Percentiles rank a stretch among this genome's conserved stretches.
Evolutionary conservation across 2,797 vertebrate genomes (phyloP).

Genomic region (Chanos chanos): DNA sequence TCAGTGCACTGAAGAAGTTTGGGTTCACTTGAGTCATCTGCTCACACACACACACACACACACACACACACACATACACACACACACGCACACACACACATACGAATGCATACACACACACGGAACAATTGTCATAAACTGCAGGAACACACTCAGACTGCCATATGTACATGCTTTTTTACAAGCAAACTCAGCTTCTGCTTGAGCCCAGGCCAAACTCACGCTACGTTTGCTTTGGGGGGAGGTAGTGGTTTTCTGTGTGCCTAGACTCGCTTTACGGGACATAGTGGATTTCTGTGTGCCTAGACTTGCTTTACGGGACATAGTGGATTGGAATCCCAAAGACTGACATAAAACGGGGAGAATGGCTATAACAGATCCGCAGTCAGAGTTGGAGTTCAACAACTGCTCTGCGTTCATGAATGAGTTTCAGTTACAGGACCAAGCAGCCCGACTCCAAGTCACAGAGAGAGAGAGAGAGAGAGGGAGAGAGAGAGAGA

Average conservation of each 20-base stretch:
- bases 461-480: constrained; percentile 5
- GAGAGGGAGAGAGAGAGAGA: constrained; percentile 2
- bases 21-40: constrained; percentile 89
- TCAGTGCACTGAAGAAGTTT: constrained; percentile 81
- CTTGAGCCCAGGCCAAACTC: constrained; percentile 62
- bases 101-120: constrained; percentile 23
- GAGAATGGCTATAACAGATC: constrained; percentile 43
- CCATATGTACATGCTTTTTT: constrained; percentile 47
- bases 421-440: constrained; percentile 2
- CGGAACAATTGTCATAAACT: too few relatives aligned
- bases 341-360: constrained; percentile 42
- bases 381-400: constrained; percentile 30
- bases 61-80: constrained; percentile 9
- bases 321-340: constrained; percentile 45
- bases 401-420: constrained; percentile 34
- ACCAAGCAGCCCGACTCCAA: neutral
- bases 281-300: too few relatives aligned
- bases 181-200: constrained; percentile 57
- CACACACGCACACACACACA: constrained; percentile 31
- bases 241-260: too few relatives aligned
- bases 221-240: constrained; percentile 56
- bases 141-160: too few relatives aligned
- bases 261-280: constrained; percentile 52
- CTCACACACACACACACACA: constrained; percentile 49
- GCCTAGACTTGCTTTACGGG: constrained; percentile 52